A percentile compares a stretch with the other conserved stretches of the same genome.
Conservation (phyloP, 2,888 invertebrate genomes). For the Hofmannophila pseudospretella region DNA sequence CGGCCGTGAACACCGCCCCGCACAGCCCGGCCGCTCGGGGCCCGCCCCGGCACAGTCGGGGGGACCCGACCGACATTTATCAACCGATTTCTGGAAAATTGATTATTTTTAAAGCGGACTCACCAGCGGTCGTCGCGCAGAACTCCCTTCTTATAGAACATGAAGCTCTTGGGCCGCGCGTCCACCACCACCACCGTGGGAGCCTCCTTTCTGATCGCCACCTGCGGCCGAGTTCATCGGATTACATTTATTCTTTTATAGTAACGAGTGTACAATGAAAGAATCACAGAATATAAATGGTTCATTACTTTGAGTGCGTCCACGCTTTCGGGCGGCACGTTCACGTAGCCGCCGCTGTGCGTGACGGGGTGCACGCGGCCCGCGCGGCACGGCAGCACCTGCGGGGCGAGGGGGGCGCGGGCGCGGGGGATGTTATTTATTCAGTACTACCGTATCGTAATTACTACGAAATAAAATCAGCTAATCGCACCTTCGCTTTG, state of each 20-base stretch:
- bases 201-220: constrained; percentile 49
- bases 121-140: constrained; percentile 56
- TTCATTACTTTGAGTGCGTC: constrained; percentile 58
- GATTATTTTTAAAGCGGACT: no score
- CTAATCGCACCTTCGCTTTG: constrained; percentile 34
- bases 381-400: constrained; percentile 43
- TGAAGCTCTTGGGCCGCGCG: constrained; percentile 37
- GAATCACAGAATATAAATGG: no score
- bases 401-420: constrained; percentile 4
- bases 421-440: no score
- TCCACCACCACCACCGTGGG: constrained; percentile 60
- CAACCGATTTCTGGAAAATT: no score
- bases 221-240: constrained; percentile 25
- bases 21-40: no score
- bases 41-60: no score
- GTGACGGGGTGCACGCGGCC: constrained; percentile 41
- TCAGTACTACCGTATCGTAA: no score
- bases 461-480: no score
- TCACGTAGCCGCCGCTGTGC: constrained; percentile 52
- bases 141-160: constrained; percentile 41
- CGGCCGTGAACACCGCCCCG: no score
- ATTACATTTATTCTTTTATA: no score
- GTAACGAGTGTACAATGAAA: no score
- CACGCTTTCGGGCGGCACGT: constrained; percentile 50
- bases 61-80: no score